Percentiles rank a stretch among this genome's conserved stretches.
phyloP scores from a whole-genome alignment of 2,797 vertebrate genomes.

The Sylvia borin region DNA sequence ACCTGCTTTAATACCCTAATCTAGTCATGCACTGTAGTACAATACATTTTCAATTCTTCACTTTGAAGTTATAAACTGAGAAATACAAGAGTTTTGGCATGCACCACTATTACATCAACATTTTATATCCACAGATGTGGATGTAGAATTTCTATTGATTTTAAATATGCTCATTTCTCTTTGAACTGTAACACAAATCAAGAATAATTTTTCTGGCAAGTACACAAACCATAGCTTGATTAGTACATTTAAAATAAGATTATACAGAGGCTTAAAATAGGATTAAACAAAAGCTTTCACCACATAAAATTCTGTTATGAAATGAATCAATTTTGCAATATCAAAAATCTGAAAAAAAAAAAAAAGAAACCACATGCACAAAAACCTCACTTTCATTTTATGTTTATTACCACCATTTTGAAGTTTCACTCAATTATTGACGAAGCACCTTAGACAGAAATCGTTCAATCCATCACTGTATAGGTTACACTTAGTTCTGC shows the following conservation, averaged over 20 bases:
- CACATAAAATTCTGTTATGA: background rate
- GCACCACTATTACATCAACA: background rate
- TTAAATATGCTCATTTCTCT: background rate
- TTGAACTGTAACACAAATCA: background rate
- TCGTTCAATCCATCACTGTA: background rate
- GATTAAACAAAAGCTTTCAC: background rate
- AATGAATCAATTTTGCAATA: background rate
- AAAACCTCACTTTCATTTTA: background rate
- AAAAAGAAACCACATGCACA: background rate
- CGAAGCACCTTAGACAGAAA: background rate
- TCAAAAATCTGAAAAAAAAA: background rate
- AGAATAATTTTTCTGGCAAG: background rate
- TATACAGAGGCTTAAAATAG: background rate
- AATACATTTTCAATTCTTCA: slow-evolving; percentile 9
- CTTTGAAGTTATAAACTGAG: background rate
- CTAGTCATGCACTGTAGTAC: background rate
- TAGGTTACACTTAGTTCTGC: background rate
- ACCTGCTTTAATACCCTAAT: slow-evolving; percentile 22
- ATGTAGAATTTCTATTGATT: background rate
- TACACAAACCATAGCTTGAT: background rate
- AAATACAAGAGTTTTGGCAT: background rate
- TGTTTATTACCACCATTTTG: background rate
- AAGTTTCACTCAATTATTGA: background rate
- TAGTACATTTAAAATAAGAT: background rate
- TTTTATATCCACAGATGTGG: slow-evolving; percentile 1